A percentile compares a stretch with the other conserved stretches of the same genome.
Conservation (phyloP, 2,888 invertebrate species). For the Eucera pruinosa region DNA sequence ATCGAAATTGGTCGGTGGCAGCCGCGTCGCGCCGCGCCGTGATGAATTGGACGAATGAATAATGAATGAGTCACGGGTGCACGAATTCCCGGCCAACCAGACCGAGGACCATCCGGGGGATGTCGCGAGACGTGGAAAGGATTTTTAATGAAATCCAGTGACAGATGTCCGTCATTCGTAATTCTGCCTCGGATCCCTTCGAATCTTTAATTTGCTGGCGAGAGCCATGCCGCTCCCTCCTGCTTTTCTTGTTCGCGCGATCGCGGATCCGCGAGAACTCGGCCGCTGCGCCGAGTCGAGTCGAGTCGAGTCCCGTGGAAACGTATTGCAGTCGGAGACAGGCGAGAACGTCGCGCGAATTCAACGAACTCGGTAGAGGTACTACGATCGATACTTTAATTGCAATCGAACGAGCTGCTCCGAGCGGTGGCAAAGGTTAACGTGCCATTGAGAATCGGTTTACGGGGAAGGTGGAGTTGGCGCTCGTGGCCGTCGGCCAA, state of each 20-base stretch:
- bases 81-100: constrained; percentile 16
- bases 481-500: constrained; percentile 32
- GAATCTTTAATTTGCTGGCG: constrained; percentile 29
- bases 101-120: constrained; percentile 29
- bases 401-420: constrained; percentile 61
- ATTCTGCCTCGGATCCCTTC: constrained; percentile 35
- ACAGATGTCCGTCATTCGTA: constrained; percentile 58
- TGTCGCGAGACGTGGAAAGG: constrained; percentile 48
- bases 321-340: not conserved
- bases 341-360: not conserved
- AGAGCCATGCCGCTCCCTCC: not conserved
- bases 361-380: constrained; percentile 36
- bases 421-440: constrained; percentile 63
- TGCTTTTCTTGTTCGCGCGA: not conserved
- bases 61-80: constrained; percentile 60
- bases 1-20: constrained; percentile 31
- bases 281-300: too few relatives aligned
- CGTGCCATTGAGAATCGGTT: constrained; percentile 61
- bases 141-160: constrained; percentile 64
- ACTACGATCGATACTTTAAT: constrained; percentile 68
- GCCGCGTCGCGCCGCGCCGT: constrained; percentile 29
- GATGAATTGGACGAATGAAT: constrained; percentile 61
- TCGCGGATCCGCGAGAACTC: too few relatives aligned
- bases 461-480: constrained; percentile 31
- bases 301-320: not conserved